Base-by-base conservation (phyloP, 2,113 vertebrate species). In the Garra rufa region DNA sequence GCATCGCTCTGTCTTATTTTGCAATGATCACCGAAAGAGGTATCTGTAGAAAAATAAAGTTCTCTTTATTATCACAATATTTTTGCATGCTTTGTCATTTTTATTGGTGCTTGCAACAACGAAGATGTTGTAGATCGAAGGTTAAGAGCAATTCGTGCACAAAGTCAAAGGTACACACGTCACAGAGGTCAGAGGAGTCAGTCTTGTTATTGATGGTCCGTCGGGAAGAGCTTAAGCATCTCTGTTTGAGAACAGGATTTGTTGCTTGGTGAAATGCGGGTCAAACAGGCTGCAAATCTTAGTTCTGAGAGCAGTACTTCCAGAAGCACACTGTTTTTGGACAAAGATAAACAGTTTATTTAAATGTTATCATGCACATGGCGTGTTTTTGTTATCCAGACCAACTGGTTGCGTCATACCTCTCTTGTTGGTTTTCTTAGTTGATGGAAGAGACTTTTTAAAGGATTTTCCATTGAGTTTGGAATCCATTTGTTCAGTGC, bases 281-380 rank as follows among this genome's bases (percentile, higher is more conserved):
- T 30, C 55, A 55, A 19, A 59, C 9, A 4, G 1, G 38, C 21
- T 6, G 9, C 14, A 59, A 0, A 30, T 75, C 28, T 94, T 89
- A 95, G 90, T 95, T 95, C 85, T 95, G 94, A 71, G 94, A 94
- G 91, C 94, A 95, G 87, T 95, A 95, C 89, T 95, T 95, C 94
- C 94, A 95, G 90, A 95, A 95, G 69, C 94, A 95, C 74, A 94
- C 94, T 95, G 93, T 86, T 71, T 84, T 77, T 77, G 59, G 34
- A 67, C 57, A 48, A 50, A 73, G 10, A 81, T 24, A 10, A 30
- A 70, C 6, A 50, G n/a, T 9, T 57, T 57, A 2, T 57, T 57
- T n/a, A 0, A 57, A 34, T 34, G 1, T n/a, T 57, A n/a, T 30
- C 14, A 38, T 21, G 65, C 14, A 14, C 70, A n/a, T n/a, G 11